These are phyloP conservation scores for Drosophila anomalata DNA, from an alignment of 2,888 invertebrate species.

Conservation along the genomic window DNA sequence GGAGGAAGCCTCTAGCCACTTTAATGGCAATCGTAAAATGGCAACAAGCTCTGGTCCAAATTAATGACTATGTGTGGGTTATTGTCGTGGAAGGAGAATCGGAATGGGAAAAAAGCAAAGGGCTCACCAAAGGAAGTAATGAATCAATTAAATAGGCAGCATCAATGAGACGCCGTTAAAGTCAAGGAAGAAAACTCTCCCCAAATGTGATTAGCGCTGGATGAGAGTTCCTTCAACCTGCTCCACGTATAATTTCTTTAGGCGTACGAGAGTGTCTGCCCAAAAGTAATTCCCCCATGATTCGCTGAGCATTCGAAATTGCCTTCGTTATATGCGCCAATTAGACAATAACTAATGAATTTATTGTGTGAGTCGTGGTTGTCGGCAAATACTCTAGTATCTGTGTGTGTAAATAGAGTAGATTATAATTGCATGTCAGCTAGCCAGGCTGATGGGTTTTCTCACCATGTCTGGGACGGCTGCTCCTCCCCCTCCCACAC, in stretches of 20 bases:
- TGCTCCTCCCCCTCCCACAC: constrained; percentile 24
- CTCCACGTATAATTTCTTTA: constrained; percentile 2
- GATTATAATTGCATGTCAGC: constrained; percentile 48
- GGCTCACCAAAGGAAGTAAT: constrained; percentile 56
- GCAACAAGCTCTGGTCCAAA: constrained; percentile 49
- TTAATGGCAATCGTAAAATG: constrained; percentile 66
- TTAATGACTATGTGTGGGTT: constrained; percentile 54
- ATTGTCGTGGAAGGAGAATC: constrained; percentile 18
- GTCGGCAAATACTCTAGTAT: background rate
- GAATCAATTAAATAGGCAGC: constrained; percentile 57
- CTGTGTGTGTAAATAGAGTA: constrained; percentile 11
- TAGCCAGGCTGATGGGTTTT: constrained; percentile 38
- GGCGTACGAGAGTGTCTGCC: constrained; percentile 1
- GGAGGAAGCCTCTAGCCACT: constrained; percentile 11
- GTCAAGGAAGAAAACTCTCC: constrained; percentile 15
- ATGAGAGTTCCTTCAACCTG: constrained; percentile 32
- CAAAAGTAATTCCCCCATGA: constrained; percentile 19
- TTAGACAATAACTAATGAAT: constrained; percentile 76
- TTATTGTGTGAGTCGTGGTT: constrained; percentile 52
- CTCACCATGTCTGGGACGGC: constrained; percentile 17
- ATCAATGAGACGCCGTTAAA: constrained; percentile 12
- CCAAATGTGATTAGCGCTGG: constrained; percentile 7
- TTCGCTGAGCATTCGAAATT: constrained; percentile 51
- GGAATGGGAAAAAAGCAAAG: background rate
- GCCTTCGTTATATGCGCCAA: constrained; percentile 76